phyloP scores from a whole-genome alignment of 2,113 vertebrate species.

The Peucedramus taeniatus region DNA sequence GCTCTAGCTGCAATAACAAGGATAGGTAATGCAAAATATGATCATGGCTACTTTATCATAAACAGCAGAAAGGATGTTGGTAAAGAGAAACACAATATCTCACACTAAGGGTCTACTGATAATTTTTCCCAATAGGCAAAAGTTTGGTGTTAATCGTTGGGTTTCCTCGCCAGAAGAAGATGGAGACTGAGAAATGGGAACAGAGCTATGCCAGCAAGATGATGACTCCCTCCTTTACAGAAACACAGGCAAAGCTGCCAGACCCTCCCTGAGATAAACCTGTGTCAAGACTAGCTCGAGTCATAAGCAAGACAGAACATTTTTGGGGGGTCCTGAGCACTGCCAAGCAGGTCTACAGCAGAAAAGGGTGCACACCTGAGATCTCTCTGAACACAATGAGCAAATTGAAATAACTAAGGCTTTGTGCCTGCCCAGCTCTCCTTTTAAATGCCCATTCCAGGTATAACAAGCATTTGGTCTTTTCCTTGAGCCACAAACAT shows the following conservation, averaged over 20 bases:
- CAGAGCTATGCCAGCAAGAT: not conserved
- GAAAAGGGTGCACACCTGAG: not conserved
- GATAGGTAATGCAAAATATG: not conserved
- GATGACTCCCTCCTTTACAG: not conserved
- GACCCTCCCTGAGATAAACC: not conserved
- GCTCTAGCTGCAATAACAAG: not conserved
- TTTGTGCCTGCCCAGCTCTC: not conserved
- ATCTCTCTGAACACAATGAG: not conserved
- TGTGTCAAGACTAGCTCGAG: not conserved
- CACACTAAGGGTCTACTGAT: not conserved
- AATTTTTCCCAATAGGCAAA: not conserved
- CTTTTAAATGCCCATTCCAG: not conserved
- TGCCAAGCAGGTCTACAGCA: not conserved
- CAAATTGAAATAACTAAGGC: not conserved
- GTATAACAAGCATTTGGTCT: not conserved
- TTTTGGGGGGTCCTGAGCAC: not conserved
- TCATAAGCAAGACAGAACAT: not conserved
- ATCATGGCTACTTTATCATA: not conserved
- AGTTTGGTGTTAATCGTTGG: not conserved
- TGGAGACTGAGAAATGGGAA: not conserved
- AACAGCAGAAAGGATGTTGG: not conserved
- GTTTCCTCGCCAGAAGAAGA: not conserved
- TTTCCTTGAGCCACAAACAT: not conserved
- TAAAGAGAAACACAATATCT: not conserved
- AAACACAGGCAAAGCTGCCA: not conserved